A percentile compares a stretch with the other conserved stretches of the same genome.
Evolutionary conservation across 2,113 vertebrate species (phyloP).

Genomic region (Cyanoderma ruficeps): DNA sequence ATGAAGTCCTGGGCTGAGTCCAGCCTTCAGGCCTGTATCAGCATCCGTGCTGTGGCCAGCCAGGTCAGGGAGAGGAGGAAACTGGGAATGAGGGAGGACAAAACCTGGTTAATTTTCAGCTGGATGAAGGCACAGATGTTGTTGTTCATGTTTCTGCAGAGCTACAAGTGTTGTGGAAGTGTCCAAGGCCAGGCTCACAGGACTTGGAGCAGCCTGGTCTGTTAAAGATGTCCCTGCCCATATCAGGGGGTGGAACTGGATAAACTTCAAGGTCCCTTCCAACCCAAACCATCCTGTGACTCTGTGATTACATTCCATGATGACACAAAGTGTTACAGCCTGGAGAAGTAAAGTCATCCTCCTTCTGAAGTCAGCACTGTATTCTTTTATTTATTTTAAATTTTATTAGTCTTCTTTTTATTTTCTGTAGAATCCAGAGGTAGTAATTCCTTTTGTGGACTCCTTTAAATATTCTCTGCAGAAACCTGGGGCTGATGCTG

Average conservation of each 20-base stretch:
- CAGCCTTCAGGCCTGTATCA: background rate
- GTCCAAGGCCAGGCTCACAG: fast-evolving
- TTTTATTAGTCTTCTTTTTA: background rate
- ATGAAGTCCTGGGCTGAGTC: background rate
- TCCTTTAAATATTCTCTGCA: background rate
- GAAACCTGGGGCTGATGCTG: background rate
- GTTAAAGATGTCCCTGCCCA: background rate
- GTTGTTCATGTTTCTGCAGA: background rate
- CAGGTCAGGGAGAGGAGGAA: background rate
- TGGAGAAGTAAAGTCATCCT: background rate
- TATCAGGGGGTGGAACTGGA: background rate
- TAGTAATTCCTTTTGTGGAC: background rate
- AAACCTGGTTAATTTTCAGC: background rate
- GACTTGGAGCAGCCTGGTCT: fast-evolving
- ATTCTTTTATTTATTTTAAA: background rate
- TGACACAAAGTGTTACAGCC: background rate
- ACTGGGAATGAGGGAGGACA: background rate
- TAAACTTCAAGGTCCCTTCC: background rate
- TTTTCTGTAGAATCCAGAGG: background rate
- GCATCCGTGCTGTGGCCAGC: background rate
- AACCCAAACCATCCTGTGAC: background rate
- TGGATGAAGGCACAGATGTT: background rate
- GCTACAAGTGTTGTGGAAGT: background rate
- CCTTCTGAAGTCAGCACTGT: background rate
- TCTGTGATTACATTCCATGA: background rate